Evolutionary conservation across 2,113 vertebrate species (phyloP), one percentile per base, ranked within the genome.

Genomic region (Perccottus glenii): DNA sequence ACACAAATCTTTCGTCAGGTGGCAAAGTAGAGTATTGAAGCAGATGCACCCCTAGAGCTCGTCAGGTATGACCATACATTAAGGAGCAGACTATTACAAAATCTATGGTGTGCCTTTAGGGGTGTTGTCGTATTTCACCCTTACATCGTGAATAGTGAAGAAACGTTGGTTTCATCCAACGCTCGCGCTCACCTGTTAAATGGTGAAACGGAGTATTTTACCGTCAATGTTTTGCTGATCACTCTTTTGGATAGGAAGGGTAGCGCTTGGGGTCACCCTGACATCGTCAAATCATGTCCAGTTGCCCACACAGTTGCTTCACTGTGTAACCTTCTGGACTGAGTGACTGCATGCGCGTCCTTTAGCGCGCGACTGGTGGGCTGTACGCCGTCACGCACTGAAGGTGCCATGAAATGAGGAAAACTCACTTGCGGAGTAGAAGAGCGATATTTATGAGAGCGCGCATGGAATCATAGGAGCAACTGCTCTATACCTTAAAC

Each of bases 361-460:
- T 46, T 72, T 68, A 60, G 84, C 81, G 84, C 79, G 78, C 81
- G 52, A 38, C 77, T 73, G 78, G 78, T 81, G 82, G 80, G 85
- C 70, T 61, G 84, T 59, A 67, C 82, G 73, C 84, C 46, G 87
- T 84, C 81, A 84, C 77, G 87, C 82, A 77, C 84, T 45, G 78
- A 51, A 86, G 75, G 86, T 86, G 84, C 80, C 67, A 77, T 81
- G 87, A 88, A 75, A 83, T 80, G 78, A 82, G 75, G 83, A 85
- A 77, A 83, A 85, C 75, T 81, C 76, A 73, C 32, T 80, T 64
- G 73, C 73, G 3, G 77, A 81, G 74, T 67, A 53, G 81, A 71
- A 71, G 75, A 71, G 49, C 82, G 42, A 33, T 75, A 19, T 81
- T 82, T 75, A 65, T 63, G 73, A 70, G 79, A 67, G 69, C 70